Percentiles rank a stretch among this genome's conserved stretches.
phyloP scores from a whole-genome alignment of 2,113 vertebrate genomes.

The Coreoperca whiteheadi region DNA sequence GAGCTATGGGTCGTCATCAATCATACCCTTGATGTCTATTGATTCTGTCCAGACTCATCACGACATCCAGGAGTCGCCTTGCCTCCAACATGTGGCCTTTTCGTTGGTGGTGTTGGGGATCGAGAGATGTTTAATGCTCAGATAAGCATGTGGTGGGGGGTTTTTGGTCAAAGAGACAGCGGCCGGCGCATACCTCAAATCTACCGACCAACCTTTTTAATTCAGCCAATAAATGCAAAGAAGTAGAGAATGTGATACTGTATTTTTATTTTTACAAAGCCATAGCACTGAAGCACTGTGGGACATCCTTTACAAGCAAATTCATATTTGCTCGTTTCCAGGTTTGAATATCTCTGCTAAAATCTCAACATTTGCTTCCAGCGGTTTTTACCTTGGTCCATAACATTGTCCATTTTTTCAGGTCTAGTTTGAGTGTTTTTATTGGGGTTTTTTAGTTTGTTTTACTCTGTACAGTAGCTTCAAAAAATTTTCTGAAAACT shows the following conservation, averaged over 20 bases:
- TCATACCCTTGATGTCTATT: conserved; percentile 66
- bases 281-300: neutral
- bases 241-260: neutral
- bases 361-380: neutral
- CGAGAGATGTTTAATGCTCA: neutral
- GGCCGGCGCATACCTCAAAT: neutral
- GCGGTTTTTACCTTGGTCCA: neutral
- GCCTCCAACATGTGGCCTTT: neutral
- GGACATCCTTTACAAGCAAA: neutral
- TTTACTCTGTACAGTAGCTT: neutral
- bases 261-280: neutral
- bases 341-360: neutral
- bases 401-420: too few relatives aligned
- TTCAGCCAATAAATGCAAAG: conserved; percentile 7
- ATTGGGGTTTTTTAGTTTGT: neutral
- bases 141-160: neutral
- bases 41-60: conserved; percentile 64
- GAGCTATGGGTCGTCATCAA: conserved; percentile 67
- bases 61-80: conserved; percentile 36
- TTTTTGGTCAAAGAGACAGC: neutral
- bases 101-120: conserved; percentile 4
- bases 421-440: neutral
- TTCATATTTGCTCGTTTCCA: neutral
- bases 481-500: neutral
- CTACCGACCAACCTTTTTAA: neutral